Evolutionary conservation across 2,113 vertebrate genomes (phyloP), one percentile per base, ranked within the genome.

Genomic region (Genyomyrus donnyi): DNA sequence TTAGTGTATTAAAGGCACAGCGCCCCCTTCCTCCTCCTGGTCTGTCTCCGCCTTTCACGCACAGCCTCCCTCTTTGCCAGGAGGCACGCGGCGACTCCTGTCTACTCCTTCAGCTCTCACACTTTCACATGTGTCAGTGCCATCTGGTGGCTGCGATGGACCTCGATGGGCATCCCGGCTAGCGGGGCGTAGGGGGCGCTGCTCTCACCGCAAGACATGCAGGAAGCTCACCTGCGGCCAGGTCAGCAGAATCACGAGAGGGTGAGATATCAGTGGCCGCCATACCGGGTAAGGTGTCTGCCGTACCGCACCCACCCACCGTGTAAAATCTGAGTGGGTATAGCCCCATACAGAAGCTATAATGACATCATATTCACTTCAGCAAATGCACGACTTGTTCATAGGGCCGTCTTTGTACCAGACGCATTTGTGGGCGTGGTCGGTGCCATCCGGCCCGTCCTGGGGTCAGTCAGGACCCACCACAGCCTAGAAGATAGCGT

Each of bases 141-240:
- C 89, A 77, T 90, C 89, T 90, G 89, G 85, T 88, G 85, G 85
- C 85, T 88, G 66, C n/a, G 31, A 77, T 52, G 17, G n/a, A 77
- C n/a, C 21, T 27, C 31, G 24, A 74, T 87, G 84, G 62, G 10
- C 62, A 74, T 27, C 2, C 70, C 11, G 13, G 70, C 31, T 17
- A 6, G 6, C 2, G 15, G 35, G 74, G 5, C 2, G 35, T 80
- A 80, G 35, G 74, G 74, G 74, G 62, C 27, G 62, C 62, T 31
- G 62, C 27, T 70, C 62, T 31, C 62, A 13, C 62, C 10, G 62
- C 62, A 27, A n/a, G 58, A 10, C 24, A n/a, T 66, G n/a, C 24
- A 31, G 1, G 62, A 31, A 1, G 62, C 62, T 70, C 62, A 31
- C 62, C 62, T 31, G 10, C 3, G 62, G 62, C 62, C n/a, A 66